Conservation (phyloP, 2,888 invertebrate genomes). For the Drosophila neotestacea region DNA sequence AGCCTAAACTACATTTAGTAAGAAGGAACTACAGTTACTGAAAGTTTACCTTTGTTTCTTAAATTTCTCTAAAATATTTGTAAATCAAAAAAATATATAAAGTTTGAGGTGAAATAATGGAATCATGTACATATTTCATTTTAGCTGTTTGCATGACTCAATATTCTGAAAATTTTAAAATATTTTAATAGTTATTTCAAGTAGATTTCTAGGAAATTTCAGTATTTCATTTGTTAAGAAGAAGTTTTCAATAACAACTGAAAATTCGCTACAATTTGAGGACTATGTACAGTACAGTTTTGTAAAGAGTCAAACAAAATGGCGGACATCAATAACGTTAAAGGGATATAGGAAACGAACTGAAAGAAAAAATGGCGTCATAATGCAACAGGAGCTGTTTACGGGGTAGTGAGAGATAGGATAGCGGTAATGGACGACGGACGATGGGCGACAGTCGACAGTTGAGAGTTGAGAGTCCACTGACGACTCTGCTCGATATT, state of each 20-base stretch:
- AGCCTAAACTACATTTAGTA: too few species aligned
- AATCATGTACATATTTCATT: too few species aligned
- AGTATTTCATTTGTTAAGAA: too few species aligned
- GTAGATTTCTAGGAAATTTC: too few species aligned
- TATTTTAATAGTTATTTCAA: too few species aligned
- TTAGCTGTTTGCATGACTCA: neutral
- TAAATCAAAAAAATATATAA: too few species aligned
- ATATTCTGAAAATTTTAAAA: neutral
- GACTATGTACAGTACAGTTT: slow-evolving; percentile 2
- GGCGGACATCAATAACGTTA: slow-evolving; percentile 62
- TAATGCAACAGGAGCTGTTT: slow-evolving; percentile 56
- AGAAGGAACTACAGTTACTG: too few species aligned
- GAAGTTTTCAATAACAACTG: neutral
- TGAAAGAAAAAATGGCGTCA: slow-evolving; percentile 61
- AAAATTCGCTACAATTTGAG: slow-evolving; percentile 7
- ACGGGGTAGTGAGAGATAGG: neutral
- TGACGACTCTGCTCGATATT: slow-evolving; percentile 69
- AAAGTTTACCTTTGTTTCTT: neutral
- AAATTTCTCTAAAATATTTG: too few species aligned
- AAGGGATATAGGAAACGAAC: slow-evolving; percentile 40
- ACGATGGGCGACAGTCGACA: slow-evolving; percentile 19
- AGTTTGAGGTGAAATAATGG: too few species aligned
- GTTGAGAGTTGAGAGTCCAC: slow-evolving; percentile 23
- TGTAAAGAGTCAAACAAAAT: slow-evolving; percentile 57
- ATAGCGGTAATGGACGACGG: slow-evolving; percentile 11